phyloP scores from a whole-genome alignment of 2,888 invertebrate genomes.

The Steinernema carpocapsae region DNA sequence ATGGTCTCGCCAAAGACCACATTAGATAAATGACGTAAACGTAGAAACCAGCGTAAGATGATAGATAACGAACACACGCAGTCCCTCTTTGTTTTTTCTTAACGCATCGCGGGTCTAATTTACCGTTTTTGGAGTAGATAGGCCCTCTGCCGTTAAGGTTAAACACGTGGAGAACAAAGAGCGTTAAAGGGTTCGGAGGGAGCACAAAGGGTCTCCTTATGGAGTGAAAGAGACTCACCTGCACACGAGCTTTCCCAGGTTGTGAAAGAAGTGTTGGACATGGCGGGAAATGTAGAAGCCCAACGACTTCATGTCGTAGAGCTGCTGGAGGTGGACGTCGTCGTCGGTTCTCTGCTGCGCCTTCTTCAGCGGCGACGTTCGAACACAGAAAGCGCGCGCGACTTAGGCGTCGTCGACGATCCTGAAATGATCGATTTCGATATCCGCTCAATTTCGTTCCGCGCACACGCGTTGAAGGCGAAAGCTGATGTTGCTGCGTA shows the following conservation, averaged over 20 bases:
- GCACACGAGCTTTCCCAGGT: constrained; percentile 53
- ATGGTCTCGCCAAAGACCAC: too few relatives aligned
- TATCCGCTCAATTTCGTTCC: constrained; percentile 34
- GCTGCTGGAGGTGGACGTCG: not conserved
- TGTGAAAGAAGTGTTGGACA: constrained; percentile 52
- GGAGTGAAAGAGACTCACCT: constrained; percentile 44
- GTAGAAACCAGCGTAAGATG: constrained; percentile 12
- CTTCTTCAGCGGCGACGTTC: not conserved
- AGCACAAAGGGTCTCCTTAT: not conserved
- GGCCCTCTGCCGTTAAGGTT: not conserved
- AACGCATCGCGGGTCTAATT: not conserved
- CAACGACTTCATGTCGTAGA: constrained; percentile 17
- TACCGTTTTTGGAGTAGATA: not conserved
- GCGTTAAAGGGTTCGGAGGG: not conserved
- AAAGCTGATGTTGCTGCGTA: not conserved
- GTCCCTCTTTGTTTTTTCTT: not conserved
- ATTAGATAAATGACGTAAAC: not conserved
- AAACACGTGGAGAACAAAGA: not conserved
- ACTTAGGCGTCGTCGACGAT: constrained; percentile 28
- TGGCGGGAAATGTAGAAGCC: constrained; percentile 27
- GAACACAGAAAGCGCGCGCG: constrained; percentile 26
- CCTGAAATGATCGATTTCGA: constrained; percentile 35
- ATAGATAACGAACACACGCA: constrained; percentile 14
- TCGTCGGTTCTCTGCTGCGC: constrained; percentile 20
- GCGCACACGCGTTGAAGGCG: constrained; percentile 11